Conservation (phyloP, 1,140 invertebrate genomes). For the Drosophila nikananu region DNA sequence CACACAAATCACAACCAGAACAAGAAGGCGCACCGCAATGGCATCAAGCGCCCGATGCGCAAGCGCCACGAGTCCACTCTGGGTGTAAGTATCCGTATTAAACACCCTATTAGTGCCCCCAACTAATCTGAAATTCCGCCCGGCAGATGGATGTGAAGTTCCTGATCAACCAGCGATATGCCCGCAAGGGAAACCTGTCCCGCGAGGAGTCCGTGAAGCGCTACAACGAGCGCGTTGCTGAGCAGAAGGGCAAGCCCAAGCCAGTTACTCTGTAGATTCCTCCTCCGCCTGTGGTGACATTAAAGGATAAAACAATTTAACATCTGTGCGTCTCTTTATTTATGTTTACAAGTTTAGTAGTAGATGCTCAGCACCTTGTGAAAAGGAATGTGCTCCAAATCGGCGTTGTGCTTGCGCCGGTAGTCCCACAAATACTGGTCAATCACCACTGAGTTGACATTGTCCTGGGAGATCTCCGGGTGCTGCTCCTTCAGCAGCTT, state of each 20-base stretch:
- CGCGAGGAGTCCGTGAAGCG: conserved; percentile 89
- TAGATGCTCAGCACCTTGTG: conserved; percentile 96
- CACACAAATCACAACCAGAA: conserved; percentile 99
- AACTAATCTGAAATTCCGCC: not conserved
- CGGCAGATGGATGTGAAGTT: conserved; percentile 97
- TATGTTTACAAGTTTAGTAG: conserved; percentile 89
- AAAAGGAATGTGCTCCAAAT: conserved; percentile 92
- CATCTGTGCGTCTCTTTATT: conserved; percentile 33
- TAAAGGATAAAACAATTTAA: conserved; percentile 63
- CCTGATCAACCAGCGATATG: conserved; percentile 96
- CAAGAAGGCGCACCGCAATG: conserved; percentile 97
- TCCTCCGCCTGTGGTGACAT: conserved; percentile 47
- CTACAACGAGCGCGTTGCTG: conserved; percentile 87
- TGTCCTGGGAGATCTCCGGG: conserved; percentile 78
- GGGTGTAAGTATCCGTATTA: conserved; percentile 90
- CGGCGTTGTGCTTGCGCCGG: conserved; percentile 90
- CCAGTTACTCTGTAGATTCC: conserved; percentile 82
- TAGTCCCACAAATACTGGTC: conserved; percentile 98
- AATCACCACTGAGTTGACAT: conserved; percentile 90
- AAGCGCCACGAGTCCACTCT: conserved; percentile 95
- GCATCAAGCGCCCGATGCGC: conserved; percentile 96
- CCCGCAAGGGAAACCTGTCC: conserved; percentile 95
- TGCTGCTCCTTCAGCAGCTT: conserved; percentile 85
- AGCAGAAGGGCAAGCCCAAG: conserved; percentile 87
- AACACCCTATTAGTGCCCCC: not conserved